These are phyloP conservation scores for Aethes cnicana DNA, from an alignment of 2,888 invertebrate genomes.

Conservation along the genomic window DNA sequence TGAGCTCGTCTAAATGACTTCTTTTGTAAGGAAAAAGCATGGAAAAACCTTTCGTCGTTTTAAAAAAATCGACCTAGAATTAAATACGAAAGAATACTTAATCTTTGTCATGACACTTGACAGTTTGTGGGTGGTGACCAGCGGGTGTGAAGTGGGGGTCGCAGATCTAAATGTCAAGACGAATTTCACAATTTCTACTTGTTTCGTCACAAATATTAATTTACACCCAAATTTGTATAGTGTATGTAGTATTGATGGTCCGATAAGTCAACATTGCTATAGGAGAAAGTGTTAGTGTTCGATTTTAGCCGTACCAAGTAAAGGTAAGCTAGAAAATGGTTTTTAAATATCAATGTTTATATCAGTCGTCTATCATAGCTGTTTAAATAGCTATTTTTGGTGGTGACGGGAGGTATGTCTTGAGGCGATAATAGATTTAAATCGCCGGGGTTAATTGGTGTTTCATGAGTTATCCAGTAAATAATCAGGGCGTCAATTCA, in stretches of 20 bases:
- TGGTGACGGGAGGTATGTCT: conserved; percentile 51
- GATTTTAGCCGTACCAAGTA: conserved; percentile 9
- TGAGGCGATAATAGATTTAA: conserved; percentile 11
- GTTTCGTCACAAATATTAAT: conserved; percentile 31
- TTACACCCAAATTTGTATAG: conserved; percentile 23
- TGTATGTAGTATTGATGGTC: conserved; percentile 11
- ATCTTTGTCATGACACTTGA: too few relatives aligned
- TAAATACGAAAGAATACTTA: too few relatives aligned
- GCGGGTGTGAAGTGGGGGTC: background rate
- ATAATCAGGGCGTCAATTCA: conserved; percentile 15
- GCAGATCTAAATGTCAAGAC: conserved; percentile 12
- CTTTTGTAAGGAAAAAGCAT: too few relatives aligned
- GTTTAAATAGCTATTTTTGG: conserved; percentile 69
- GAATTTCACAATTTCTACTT: conserved; percentile 28
- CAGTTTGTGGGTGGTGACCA: conserved; percentile 20
- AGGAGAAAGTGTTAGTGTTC: conserved; percentile 7
- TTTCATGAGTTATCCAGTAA: conserved; percentile 3
- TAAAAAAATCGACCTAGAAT: too few relatives aligned
- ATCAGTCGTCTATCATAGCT: conserved; percentile 47
- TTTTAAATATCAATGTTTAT: conserved; percentile 36
- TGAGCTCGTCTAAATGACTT: too few relatives aligned
- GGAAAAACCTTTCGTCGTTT: too few relatives aligned
- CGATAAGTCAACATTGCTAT: conserved; percentile 10
- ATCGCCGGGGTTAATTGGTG: conserved; percentile 9
- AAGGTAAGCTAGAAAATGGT: conserved; percentile 12